Base-by-base conservation (phyloP, 2,888 invertebrate genomes). In the Hydropsyche betteni region DNA sequence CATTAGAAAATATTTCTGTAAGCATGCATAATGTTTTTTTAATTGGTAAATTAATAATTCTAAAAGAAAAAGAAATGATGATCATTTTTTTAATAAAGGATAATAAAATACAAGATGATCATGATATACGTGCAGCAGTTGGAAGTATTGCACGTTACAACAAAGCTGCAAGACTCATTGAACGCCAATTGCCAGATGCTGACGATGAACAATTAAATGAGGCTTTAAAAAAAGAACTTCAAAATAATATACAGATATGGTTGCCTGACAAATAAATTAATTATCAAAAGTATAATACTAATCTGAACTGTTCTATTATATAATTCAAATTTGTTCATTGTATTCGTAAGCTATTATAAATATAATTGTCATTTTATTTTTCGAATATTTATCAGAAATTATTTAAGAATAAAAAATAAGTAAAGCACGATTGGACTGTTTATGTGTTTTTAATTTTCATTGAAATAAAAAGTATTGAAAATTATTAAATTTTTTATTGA, bases 1-100 rank as follows among this genome's bases (percentile, higher is more conserved):
- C 95, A 0, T 7, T 74, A 50, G 68, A 77, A 34, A 69, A 58
- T 16, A 51, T 74, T 24, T 61, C 68, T 6, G 33, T 69, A 51
- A 0, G 44, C 10, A 44, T 8, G 3, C 6, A 2, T 44, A 44
- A 44, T 44, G 4, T 2, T 44, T 44, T 44, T 44, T 10, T 10
- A 44, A 8, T 44, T 44, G 7, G 10, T 44, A 4, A 34, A 64
- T 10, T 64, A 33, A 6, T 5, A 33, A 16, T 64, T 64, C 1
- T 34, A 1, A 10, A 6, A 24, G 51, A 2, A 6, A 70, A 53
- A 52, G 53, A 1, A 33, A 51, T 64, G 4, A 64, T 10, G n/a
- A 33, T 12, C 5, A 33, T 5, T 64, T 64, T 24, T 34, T 2
- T 34, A 6, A 24, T 70, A 3, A 6, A 70, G 70, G 53, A 70